Base-by-base conservation (phyloP, 2,113 vertebrate genomes). In the Equus quagga region DNA sequence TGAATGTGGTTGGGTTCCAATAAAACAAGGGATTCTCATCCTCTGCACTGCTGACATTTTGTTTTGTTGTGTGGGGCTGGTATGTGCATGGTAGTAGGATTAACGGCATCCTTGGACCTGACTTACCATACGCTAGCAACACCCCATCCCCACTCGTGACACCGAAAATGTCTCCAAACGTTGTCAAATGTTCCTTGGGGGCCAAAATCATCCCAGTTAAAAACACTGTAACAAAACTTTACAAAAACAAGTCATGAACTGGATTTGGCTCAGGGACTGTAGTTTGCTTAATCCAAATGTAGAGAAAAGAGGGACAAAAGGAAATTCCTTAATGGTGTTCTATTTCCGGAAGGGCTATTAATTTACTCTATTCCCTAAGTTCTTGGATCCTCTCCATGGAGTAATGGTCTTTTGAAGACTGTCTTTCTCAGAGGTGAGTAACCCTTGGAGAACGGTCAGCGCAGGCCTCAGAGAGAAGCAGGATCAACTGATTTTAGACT, bases 1-100 rank as follows among this genome's bases (percentile, higher is more conserved):
- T 6, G 11, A 26, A 69, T 11, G 24, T 4, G 24, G 13, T 8
- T 4, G 0, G 56, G 4, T 12, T 23, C 60, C 51, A 7, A 4
- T 19, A 49, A 72, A 58, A n/a, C 86, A 41, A 44, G 21, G 33
- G 2, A 31, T 23, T 87, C 46, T 75, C 79, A 28, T 2, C 4
- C 23, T 69, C 49, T 18, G 5, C 1, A 2, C 26, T 26, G 6
- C 9, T 49, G 51, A 60, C 11, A 15, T n/a, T 24, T 1, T 14
- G 4, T 14, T 85, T 65, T 60, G 44, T 17, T 2, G 4, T 1
- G 5, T 4, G 2, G n/a, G 26, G 13, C 11, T n/a, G 13, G 18
- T 11, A 5, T 1, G 18, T 24, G 23, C 21, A 33, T 1, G 51
- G 70, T 6, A 4, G 12, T 14, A 15, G 19, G 19, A 33, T 23